Conservation (phyloP, 1,140 invertebrate genomes). For the Battus philenor region DNA sequence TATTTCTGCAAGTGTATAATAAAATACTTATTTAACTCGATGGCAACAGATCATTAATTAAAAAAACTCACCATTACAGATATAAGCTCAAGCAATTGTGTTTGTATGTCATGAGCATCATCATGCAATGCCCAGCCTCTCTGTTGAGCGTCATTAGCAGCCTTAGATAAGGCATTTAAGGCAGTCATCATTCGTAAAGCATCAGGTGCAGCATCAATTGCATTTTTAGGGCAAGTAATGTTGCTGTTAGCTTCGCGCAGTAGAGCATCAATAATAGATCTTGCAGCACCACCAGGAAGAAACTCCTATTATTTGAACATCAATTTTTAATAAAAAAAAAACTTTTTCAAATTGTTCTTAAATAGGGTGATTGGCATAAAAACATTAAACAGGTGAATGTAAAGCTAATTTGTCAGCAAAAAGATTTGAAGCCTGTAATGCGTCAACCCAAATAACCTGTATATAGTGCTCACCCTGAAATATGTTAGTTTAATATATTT, state of each 20-base stretch:
- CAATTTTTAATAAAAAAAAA: background rate
- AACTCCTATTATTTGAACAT: constrained; percentile 44
- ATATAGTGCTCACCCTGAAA: too few relatives aligned
- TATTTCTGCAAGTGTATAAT: too few relatives aligned
- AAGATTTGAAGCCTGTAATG: too few relatives aligned
- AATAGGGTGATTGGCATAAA: too few relatives aligned
- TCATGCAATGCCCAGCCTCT: constrained; percentile 95
- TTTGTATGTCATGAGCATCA: constrained; percentile 90
- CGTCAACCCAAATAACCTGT: too few relatives aligned
- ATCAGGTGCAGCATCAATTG: constrained; percentile 84
- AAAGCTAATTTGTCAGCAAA: too few relatives aligned
- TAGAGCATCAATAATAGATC: constrained; percentile 67
- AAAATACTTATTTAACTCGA: too few relatives aligned
- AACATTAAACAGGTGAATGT: too few relatives aligned
- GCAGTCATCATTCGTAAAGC: constrained; percentile 86
- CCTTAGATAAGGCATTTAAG: constrained; percentile 87
- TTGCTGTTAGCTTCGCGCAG: constrained; percentile 66
- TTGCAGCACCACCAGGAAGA: constrained; percentile 60
- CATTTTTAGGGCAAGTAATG: constrained; percentile 76
- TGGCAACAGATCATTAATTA: too few relatives aligned
- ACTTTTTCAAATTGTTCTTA: background rate
- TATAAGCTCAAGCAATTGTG: constrained; percentile 88
- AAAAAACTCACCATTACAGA: constrained; percentile 85
- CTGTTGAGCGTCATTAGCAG: constrained; percentile 95
- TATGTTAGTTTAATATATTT: too few relatives aligned